phyloP scores from a whole-genome alignment of 2,797 vertebrate species.

The Microcaecilia unicolor region DNA sequence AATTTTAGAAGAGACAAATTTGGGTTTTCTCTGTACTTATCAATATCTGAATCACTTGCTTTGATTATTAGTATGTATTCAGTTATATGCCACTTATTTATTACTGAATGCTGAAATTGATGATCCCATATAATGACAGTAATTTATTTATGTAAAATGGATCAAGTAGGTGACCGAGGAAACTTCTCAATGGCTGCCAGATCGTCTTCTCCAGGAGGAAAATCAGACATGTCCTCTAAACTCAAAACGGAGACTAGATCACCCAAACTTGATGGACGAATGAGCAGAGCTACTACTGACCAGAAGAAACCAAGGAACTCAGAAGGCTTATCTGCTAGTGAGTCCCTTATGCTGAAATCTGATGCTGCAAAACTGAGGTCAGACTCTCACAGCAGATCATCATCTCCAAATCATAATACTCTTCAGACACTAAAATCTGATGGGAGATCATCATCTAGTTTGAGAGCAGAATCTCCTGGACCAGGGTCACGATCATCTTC shows the following conservation, averaged over 20 bases:
- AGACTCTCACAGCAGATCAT: conserved; percentile 90
- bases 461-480: conserved; percentile 86
- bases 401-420: conserved; percentile 97
- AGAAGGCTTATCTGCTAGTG: conserved; percentile 80
- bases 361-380: conserved; percentile 89
- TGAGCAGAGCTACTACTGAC: conserved; percentile 66
- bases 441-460: conserved; percentile 65
- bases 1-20: conserved; percentile 6
- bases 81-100: neutral
- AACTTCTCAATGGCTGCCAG: conserved; percentile 67
- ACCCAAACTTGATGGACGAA: conserved; percentile 74
- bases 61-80: conserved; percentile 1
- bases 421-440: conserved; percentile 90
- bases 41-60: neutral
- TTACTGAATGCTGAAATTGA: conserved; percentile 3
- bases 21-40: neutral
- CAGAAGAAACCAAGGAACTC: conserved; percentile 73
- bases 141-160: conserved; percentile 39
- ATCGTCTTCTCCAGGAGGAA: conserved; percentile 69
- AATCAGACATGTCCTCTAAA: conserved; percentile 63
- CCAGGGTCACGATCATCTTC: conserved; percentile 84
- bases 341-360: conserved; percentile 86
- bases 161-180: conserved; percentile 78
- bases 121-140: too few species aligned
- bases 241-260: conserved; percentile 78